phyloP scores from a whole-genome alignment of 2,113 vertebrate genomes.

The Toxostoma redivivum region DNA sequence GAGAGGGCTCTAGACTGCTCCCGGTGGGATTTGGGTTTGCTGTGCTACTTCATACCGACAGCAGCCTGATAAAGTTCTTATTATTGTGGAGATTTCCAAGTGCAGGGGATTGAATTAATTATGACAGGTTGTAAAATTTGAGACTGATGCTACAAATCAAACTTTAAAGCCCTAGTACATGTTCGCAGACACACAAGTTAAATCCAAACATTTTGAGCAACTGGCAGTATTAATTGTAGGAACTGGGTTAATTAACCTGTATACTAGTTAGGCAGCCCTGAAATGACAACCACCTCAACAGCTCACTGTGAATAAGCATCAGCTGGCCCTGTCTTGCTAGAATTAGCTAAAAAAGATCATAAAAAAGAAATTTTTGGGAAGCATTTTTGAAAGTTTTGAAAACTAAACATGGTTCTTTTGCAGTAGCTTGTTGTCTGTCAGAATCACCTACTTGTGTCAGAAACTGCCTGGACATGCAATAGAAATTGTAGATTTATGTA shows the following conservation, averaged over 20 bases:
- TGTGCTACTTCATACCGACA: slow-evolving; percentile 75
- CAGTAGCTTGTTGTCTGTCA: neutral
- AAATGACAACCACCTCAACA: neutral
- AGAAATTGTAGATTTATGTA: neutral
- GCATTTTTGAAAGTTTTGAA: neutral
- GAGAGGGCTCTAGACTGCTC: slow-evolving; percentile 81
- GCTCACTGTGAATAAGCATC: neutral
- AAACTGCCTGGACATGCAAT: neutral
- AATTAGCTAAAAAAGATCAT: neutral
- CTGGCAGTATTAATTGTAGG: slow-evolving; percentile 9
- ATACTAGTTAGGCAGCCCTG: neutral
- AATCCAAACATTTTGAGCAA: slow-evolving; percentile 40
- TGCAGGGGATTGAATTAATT: slow-evolving; percentile 79
- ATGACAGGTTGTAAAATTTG: slow-evolving; percentile 72
- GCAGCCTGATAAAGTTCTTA: slow-evolving; percentile 82
- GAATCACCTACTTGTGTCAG: neutral
- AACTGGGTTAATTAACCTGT: slow-evolving; percentile 8
- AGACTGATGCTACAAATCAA: slow-evolving; percentile 69
- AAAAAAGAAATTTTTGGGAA: neutral
- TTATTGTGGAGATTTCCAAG: slow-evolving; percentile 82
- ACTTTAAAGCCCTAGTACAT: slow-evolving; percentile 67
- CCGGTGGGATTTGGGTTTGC: slow-evolving; percentile 79
- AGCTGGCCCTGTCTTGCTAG: neutral
- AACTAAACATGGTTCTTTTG: neutral
- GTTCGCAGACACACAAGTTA: slow-evolving; percentile 54